Evolutionary conservation across 2,888 invertebrate species (phyloP).

Genomic region (Lasioglossum figueresi): DNA sequence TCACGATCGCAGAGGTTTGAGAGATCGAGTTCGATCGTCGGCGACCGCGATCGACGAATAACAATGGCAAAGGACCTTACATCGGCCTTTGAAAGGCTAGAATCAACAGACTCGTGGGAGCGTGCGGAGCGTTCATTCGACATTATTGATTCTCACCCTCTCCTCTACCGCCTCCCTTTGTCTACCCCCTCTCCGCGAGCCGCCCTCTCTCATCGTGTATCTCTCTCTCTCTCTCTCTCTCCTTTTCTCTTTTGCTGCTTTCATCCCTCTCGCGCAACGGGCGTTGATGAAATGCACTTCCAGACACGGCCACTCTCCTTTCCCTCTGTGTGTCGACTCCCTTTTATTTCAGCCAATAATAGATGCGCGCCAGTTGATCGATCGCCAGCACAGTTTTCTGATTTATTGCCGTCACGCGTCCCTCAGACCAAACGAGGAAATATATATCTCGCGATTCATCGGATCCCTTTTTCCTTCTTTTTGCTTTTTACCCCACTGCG

Average conservation of each 20-base stretch:
- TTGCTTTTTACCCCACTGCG: neutral
- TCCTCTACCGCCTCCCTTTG: constrained; percentile 47
- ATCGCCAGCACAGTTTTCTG: constrained; percentile 76
- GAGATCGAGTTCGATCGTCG: constrained; percentile 1
- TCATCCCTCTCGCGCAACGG: constrained; percentile 38
- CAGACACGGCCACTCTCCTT: constrained; percentile 71
- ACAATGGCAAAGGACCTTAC: constrained; percentile 54
- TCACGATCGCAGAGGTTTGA: neutral
- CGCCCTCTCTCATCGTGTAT: constrained; percentile 16
- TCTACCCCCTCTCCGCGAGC: constrained; percentile 14
- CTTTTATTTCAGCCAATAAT: constrained; percentile 78
- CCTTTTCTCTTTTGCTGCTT: constrained; percentile 1
- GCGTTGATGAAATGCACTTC: constrained; percentile 79
- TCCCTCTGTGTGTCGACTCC: constrained; percentile 69
- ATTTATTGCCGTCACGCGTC: constrained; percentile 71
- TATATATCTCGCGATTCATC: constrained; percentile 1
- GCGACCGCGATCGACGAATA: constrained; percentile 46
- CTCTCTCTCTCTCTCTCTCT: constrained; percentile 50
- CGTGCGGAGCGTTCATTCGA: constrained; percentile 77
- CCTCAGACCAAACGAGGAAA: constrained; percentile 9
- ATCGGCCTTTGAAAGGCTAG: constrained; percentile 58
- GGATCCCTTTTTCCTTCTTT: neutral
- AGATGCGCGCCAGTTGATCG: constrained; percentile 75
- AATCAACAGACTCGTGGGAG: constrained; percentile 74
- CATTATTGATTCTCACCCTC: constrained; percentile 80